Evolutionary conservation across 1,140 invertebrate species (phyloP).

Genomic region (Nasonia longicornis): DNA sequence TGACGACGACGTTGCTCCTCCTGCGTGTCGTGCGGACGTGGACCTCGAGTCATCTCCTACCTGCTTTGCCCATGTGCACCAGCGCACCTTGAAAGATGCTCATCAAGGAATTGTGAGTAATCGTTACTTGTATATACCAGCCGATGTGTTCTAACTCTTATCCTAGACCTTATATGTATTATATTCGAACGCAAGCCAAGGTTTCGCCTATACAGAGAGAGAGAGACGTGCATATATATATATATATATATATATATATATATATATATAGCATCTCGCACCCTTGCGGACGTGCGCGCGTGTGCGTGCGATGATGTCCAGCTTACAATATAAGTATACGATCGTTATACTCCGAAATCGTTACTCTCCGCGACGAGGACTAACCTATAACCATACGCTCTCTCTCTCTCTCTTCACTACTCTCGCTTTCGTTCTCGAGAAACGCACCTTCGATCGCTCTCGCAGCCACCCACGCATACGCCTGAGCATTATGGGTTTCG

Average conservation of each 20-base stretch:
- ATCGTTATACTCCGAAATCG: slow-evolving; percentile 45
- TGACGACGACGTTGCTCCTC: neutral
- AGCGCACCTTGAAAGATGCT: slow-evolving; percentile 60
- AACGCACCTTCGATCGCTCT: neutral
- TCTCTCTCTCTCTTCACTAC: slow-evolving; percentile 25
- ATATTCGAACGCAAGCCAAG: neutral
- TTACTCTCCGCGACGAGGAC: slow-evolving; percentile 41
- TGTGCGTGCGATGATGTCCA: neutral
- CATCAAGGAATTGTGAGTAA: slow-evolving; percentile 68
- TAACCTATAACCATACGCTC: slow-evolving; percentile 47
- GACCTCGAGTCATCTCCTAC: neutral
- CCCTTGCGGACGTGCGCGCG: neutral
- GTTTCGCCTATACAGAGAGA: neutral
- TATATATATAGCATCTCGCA: neutral
- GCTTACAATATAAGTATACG: neutral
- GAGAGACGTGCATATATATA: too few relatives aligned
- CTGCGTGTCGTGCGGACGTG: neutral
- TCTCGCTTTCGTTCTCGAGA: slow-evolving; percentile 24
- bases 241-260: too few relatives aligned
- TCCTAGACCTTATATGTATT: too few relatives aligned
- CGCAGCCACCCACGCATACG: neutral
- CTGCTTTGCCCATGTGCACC: slow-evolving; percentile 38
- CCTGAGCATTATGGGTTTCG: neutral
- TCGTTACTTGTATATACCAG: too few relatives aligned
- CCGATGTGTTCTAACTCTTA: too few relatives aligned